A percentile compares a stretch with the other conserved stretches of the same genome.
Conservation (phyloP, 2,888 invertebrate species). For the Pegoplata infirma region DNA sequence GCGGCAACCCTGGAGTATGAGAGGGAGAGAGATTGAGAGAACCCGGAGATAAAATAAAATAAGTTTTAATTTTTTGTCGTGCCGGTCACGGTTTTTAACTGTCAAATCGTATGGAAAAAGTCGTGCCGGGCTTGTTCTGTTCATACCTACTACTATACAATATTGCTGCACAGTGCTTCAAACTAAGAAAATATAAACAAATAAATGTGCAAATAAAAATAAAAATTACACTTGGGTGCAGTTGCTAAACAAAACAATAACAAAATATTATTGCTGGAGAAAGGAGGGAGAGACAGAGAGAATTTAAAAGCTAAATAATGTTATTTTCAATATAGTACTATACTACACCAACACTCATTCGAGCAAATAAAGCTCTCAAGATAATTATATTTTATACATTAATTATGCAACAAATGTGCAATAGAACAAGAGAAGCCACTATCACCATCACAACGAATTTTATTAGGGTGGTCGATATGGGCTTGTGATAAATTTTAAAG, state of each 20-base stretch:
- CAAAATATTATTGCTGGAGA: background rate
- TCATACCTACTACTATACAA: no score
- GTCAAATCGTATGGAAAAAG: no score
- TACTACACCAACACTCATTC: no score
- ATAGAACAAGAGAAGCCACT: slow-evolving; percentile 19
- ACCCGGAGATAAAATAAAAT: no score
- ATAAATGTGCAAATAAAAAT: slow-evolving; percentile 21
- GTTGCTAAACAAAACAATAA: slow-evolving; percentile 25
- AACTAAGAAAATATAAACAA: slow-evolving; percentile 29
- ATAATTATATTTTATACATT: slow-evolving; percentile 54
- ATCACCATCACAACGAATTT: background rate
- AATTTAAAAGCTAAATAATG: slow-evolving; percentile 26
- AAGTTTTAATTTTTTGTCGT: no score
- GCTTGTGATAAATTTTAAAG: no score
- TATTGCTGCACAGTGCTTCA: no score
- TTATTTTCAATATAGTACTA: slow-evolving; percentile 2
- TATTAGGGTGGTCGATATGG: no score
- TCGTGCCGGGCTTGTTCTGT: no score
- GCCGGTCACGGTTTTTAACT: no score
- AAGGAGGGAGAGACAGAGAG: background rate
- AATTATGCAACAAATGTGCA: slow-evolving; percentile 52
- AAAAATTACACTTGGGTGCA: slow-evolving; percentile 47
- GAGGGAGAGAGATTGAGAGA: no score
- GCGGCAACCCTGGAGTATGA: no score
- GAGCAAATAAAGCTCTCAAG: slow-evolving; percentile 45